These are phyloP conservation scores for Liodrosophila aerea DNA, from an alignment of 2,888 invertebrate genomes.

Conservation along the genomic window DNA sequence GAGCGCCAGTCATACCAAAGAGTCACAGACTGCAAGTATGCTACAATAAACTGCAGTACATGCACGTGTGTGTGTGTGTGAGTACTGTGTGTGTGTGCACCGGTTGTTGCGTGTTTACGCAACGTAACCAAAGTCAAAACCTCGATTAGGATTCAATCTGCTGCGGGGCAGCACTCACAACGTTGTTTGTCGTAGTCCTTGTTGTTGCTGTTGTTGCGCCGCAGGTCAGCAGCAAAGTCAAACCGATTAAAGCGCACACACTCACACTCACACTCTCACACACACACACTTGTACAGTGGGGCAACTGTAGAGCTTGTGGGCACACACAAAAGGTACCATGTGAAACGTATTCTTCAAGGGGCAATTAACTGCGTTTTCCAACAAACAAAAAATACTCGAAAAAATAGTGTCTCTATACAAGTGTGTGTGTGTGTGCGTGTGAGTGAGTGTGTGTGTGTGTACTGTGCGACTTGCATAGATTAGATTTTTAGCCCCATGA, in stretches of 20 bases:
- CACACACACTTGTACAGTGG: constrained; percentile 19
- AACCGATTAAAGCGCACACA: constrained; percentile 65
- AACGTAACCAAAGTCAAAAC: constrained; percentile 81
- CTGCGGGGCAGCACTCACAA: constrained; percentile 57
- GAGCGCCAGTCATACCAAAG: constrained; percentile 24
- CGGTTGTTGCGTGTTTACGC: constrained; percentile 81
- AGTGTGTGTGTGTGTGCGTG: constrained; percentile 8
- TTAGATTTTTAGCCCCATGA: constrained; percentile 59
- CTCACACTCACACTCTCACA: constrained; percentile 18
- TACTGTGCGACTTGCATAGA: constrained; percentile 61
- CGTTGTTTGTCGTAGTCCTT: constrained; percentile 44
- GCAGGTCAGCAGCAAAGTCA: constrained; percentile 73
- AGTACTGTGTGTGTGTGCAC: constrained; percentile 35
- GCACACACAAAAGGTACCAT: constrained; percentile 47
- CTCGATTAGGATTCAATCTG: constrained; percentile 81
- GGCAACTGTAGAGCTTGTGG: constrained; percentile 62
- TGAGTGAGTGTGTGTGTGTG: constrained; percentile 28
- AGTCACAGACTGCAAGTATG: constrained; percentile 63
- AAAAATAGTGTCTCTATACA: constrained; percentile 46
- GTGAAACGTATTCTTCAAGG: constrained; percentile 77
- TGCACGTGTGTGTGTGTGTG: constrained; percentile 4
- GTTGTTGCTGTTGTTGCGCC: constrained; percentile 40
- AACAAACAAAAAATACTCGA: constrained; percentile 54
- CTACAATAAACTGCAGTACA: constrained; percentile 65
- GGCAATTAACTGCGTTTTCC: constrained; percentile 77